Base-by-base conservation (phyloP, 2,797 vertebrate species). In the Leptatherina wallacei region DNA sequence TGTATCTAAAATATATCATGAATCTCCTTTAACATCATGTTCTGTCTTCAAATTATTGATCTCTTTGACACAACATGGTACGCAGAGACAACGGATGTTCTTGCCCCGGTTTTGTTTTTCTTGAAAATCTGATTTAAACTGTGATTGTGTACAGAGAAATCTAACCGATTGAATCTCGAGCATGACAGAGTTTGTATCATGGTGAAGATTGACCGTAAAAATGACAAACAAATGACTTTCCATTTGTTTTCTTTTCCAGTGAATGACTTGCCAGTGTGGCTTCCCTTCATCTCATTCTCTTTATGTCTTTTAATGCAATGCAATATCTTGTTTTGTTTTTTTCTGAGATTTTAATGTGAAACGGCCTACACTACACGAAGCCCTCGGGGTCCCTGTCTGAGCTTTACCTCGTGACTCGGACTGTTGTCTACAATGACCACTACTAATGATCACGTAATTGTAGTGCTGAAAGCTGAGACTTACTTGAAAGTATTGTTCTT, bases 401-500 rank as follows among this genome's bases (percentile, higher is more conserved):
- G 65, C 72, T 35, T 82, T 61, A 79, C 74, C 71, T 75, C 57
- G 69, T 80, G 81, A 86, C 80, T 80, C 69, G 9, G 78, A 82
- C 76, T 65, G 72, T 85, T 72, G 70, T 87, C 84, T 82, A 87
- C 78, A 71, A 73, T 91, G 92, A 92, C 92, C 90, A 91, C 88
- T 88, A 92, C 91, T 92, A 91, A 93, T 89, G 85, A 92, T 88
- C 71, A 70, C 83, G 73, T 89, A 85, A 85, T 66, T 84, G 90
- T 93, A 93, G 91, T 77, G 80, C 82, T 88, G 85, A 85, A 88
- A 83, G 84, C 88, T 83, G 88, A 91, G 85, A 91, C 85, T 89
- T 93, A 94, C 93, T 93, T 94, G 91, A 94, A 94, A 86, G 87
- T 88, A 82, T 85, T 92, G 86, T 71, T 92, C 92, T 93, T 94